Evolutionary conservation across 2,113 vertebrate genomes (phyloP).

Genomic region (Pao palembangensis): DNA sequence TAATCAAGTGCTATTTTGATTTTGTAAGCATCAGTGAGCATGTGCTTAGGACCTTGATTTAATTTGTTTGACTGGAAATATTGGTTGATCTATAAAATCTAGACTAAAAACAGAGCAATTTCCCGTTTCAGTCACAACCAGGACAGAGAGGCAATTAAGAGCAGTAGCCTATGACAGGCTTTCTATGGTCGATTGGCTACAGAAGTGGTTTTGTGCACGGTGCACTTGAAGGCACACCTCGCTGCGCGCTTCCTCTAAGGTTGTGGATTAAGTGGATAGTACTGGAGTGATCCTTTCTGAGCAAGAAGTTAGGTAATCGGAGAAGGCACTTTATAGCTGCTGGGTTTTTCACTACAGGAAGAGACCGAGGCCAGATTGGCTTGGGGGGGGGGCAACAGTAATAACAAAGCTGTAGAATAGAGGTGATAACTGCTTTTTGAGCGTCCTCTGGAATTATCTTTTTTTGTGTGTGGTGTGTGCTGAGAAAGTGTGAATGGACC

Average conservation of each 20-base stretch:
- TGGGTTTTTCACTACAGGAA: slow-evolving; percentile 24
- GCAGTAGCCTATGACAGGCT: slow-evolving; percentile 9
- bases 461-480: slow-evolving; percentile 14
- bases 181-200: slow-evolving; percentile 12
- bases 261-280: slow-evolving; percentile 29
- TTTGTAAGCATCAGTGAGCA: slow-evolving; percentile 11
- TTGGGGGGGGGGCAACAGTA: slow-evolving; percentile 33
- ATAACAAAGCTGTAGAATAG: slow-evolving; percentile 43
- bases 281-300: slow-evolving; percentile 39
- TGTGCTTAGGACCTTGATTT: slow-evolving; percentile 6
- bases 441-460: slow-evolving; percentile 32
- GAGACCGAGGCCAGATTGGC: slow-evolving; percentile 42
- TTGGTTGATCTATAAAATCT: slow-evolving; percentile 10
- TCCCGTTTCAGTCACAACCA: slow-evolving; percentile 14
- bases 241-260: slow-evolving; percentile 13
- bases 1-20: slow-evolving; percentile 7
- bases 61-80: slow-evolving; percentile 9
- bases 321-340: slow-evolving; percentile 42
- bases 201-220: slow-evolving; percentile 3
- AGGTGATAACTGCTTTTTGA: slow-evolving; percentile 50
- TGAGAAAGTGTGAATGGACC: slow-evolving; percentile 21
- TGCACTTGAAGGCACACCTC: not conserved
- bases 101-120: slow-evolving; percentile 23
- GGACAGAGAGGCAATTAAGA: slow-evolving; percentile 18
- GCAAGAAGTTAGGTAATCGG: slow-evolving; percentile 41